Evolutionary conservation across 2,888 invertebrate species (phyloP).

Genomic region (Oithona nana): DNA sequence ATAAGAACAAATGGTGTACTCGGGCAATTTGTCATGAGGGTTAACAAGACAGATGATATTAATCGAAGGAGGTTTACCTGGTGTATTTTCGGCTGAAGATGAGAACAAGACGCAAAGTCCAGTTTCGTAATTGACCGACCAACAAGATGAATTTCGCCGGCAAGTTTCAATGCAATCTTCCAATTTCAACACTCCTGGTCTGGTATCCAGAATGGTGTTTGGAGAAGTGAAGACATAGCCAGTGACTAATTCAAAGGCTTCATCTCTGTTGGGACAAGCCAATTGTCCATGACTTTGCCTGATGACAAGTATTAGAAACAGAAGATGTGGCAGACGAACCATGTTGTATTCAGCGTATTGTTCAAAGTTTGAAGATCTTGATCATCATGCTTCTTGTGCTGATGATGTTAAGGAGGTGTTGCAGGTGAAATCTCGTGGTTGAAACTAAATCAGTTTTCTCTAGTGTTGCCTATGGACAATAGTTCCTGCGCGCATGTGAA

Average conservation of each 20-base stretch:
- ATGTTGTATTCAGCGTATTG: too few relatives aligned
- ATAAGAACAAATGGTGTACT: too few relatives aligned
- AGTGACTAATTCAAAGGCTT: slow-evolving; percentile 25
- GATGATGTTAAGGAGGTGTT: too few relatives aligned
- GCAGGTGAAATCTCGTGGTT: neutral
- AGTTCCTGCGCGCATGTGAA: too few relatives aligned
- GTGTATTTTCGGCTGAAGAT: slow-evolving; percentile 24
- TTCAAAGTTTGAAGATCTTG: neutral
- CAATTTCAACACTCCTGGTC: slow-evolving; percentile 25
- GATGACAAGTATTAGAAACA: too few relatives aligned
- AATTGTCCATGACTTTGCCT: too few relatives aligned
- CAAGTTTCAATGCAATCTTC: slow-evolving; percentile 26
- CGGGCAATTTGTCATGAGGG: too few relatives aligned
- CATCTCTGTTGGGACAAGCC: neutral
- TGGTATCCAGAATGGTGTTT: slow-evolving; percentile 30
- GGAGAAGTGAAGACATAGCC: slow-evolving; percentile 26
- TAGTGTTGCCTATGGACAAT: neutral
- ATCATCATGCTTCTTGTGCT: too few relatives aligned
- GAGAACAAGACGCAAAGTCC: slow-evolving; percentile 28
- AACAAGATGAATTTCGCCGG: slow-evolving; percentile 24
- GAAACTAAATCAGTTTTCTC: neutral
- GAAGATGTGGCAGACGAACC: too few relatives aligned
- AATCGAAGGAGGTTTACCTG: slow-evolving; percentile 24
- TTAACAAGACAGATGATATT: too few relatives aligned
- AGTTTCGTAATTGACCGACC: slow-evolving; percentile 28